Evolutionary conservation across 2,888 invertebrate species (phyloP), one percentile per base, ranked within the genome.

Genomic region (Mystacides longicornis): DNA sequence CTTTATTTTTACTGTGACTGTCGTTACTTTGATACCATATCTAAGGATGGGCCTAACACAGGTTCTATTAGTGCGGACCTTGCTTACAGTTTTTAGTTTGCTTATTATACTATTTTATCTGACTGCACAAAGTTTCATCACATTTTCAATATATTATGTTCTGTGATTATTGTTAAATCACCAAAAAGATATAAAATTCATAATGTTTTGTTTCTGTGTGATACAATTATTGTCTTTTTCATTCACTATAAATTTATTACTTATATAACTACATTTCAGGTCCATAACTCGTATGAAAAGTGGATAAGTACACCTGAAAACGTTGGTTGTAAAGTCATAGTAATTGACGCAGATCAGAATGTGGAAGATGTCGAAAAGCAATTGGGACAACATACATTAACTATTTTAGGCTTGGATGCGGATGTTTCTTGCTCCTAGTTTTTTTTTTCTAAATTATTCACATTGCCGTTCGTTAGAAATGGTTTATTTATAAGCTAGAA

Each of bases 241-340:
- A 27, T 7, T 27, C 43, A 43, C 16, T 43, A 11, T 43, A 43
- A 14, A 16, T 43, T 5, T 43, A 16, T 5, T 18, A n/a, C 16
- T 43, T 43, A 16, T 43, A 43, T 43, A 11, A 43, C 5, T 18
- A 31, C 18, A 11, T 55, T 59, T 16, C 62, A 77, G 77, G 71
- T 77, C 1, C 77, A 77, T 43, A 69, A 72, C 16, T 68, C 76
- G 0, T 76, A 77, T 54, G 77, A 77, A 60, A 66, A 63, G 37
- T 77, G 77, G 77, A 57, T 77, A 21, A 70, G 66, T 57, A 67
- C 68, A 2, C 56, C 60, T 9, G 66, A 71, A 0, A 64, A 73
- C 14, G 67, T 75, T 1, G 73, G 73, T 50, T 77, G 77, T 60
- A 75, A 76, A 64, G 74, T 77, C 53, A 64, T 77, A 49, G 74